Evolutionary conservation across 2,888 invertebrate species (phyloP), one percentile per base, ranked within the genome.

Genomic region (Cinara cedri): DNA sequence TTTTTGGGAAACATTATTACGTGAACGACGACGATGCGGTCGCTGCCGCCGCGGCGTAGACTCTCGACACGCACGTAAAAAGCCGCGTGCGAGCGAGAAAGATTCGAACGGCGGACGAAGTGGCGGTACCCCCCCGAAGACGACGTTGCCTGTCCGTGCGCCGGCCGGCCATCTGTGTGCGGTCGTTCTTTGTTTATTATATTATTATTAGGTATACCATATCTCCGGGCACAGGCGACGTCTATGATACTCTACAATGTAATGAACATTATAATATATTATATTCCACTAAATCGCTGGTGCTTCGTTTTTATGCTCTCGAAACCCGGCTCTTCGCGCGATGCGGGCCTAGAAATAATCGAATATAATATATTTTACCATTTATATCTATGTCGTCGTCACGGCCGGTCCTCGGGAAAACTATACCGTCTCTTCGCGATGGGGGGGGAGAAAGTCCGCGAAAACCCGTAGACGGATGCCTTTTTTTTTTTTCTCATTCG

Each of bases 101-200:
- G 16, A 24, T 42, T 26, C 66, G 49, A 51, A 49, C n/a, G 24
- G 19, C 19, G 19, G 55, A 54, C 51, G 3, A 19, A 65, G 11
- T 24, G 21, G 8, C 16, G 26, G 49, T 72, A 72, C 24, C 34
- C 57, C 68, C 46, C 55, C 42, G 60, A 42, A 65, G 16, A 21
- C 78, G 9, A 78, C 78, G 78, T 78, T 78, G 78, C 70, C 78
- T n/a, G 16, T 68, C 60, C 42, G 78, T 78, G 78, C 70, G 51
- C 49, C 24, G 70, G 51, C 78, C 78, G 70, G 51, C 78, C 78
- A 78, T 78, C 78, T 78, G 78, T 62, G 70, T 78, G 68, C 60
- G 44, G 78, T 51, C 60, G 78, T 62, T 68, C 78, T 78, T 78
- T 78, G 78, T 78, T 78, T 70, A 76, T 68, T 76, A 49, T 46